Base-by-base conservation (phyloP, 2,888 invertebrate genomes). In the Drosophila testacea region DNA sequence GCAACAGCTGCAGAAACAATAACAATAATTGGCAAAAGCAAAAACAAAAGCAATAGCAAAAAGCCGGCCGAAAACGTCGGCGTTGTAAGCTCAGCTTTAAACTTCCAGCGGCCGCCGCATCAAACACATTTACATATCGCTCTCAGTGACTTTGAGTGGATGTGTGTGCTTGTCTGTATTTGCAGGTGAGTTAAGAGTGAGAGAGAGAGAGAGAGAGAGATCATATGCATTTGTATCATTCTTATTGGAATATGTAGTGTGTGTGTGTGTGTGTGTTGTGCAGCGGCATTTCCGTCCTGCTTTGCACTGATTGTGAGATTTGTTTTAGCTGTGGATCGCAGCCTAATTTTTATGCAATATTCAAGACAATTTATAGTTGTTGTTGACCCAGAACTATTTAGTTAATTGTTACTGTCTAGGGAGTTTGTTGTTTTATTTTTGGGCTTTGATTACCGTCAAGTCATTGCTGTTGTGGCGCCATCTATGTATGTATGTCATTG, bases 1-100 rank as follows among this genome's bases (percentile, higher is more conserved):
- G 70, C 81, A 81, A 81, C 74, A 68, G 81, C 51, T 69, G 69
- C 56, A 68, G 22, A 38, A 46, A 39, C 16, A 57, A 44, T 10
- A 44, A 48, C 41, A 50, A 22, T 27, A 32, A 30, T 22, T 41
- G 27, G 27, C 28, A 38, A 16, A 3, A 22, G 3, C 22, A 22
- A 22, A 2, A 22, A 22, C 22, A 0, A 22, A 22, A 46, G 22
- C 13, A n/a, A 22, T 73, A 64, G 47, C 69, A 51, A 11, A 11
- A 48, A 64, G 66, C 62, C 70, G 77, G 56, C 30, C 59, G 61
- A 59, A 46, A 36, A 55, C 59, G 61, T 69, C 61, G 77, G 64
- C 73, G 67, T 64, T 67, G 47, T 28, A 55, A 79, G 77, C 67
- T 67, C 36, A 51, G 64, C 61, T 54, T 42, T 0, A 52, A 52